A percentile compares a stretch with the other conserved stretches of the same genome.
Evolutionary conservation across 2,888 invertebrate species (phyloP).

Genomic region (Liodrosophila aerea): DNA sequence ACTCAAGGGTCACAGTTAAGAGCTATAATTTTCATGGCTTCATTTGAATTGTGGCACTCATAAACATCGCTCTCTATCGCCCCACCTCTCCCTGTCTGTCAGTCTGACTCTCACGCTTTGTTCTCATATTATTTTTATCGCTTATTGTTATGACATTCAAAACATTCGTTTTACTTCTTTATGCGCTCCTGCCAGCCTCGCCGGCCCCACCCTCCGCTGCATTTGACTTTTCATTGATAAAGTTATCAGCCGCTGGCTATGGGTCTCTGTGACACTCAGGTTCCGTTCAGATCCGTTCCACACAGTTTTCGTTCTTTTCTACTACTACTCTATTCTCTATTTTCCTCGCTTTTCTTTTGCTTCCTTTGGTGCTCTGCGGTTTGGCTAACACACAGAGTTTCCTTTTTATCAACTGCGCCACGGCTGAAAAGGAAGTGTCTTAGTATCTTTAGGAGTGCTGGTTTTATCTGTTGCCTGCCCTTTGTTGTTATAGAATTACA

Average conservation of each 20-base stretch:
- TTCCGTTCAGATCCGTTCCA: slow-evolving; percentile 28
- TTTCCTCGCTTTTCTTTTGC: slow-evolving; percentile 30
- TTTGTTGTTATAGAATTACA: slow-evolving; percentile 47
- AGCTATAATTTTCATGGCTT: slow-evolving; percentile 32
- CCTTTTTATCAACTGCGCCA: slow-evolving; percentile 62
- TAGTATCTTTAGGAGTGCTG: slow-evolving; percentile 50
- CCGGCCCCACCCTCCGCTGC: slow-evolving; percentile 5
- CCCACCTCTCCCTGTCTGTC: slow-evolving; percentile 9
- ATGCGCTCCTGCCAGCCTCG: slow-evolving; percentile 9
- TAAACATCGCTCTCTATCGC: slow-evolving; percentile 47
- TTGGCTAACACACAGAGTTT: slow-evolving; percentile 48
- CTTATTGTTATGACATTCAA: slow-evolving; percentile 66
- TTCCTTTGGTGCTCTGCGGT: slow-evolving; percentile 46
- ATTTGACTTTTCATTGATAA: slow-evolving; percentile 69
- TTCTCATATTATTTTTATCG: slow-evolving; percentile 51
- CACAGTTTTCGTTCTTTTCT: slow-evolving; percentile 34
- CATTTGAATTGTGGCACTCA: slow-evolving; percentile 40
- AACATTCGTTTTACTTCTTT: slow-evolving; percentile 51
- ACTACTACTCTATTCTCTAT: slow-evolving; percentile 20
- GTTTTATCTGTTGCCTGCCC: slow-evolving; percentile 54
- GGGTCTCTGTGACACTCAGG: slow-evolving; percentile 45
- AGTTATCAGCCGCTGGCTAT: slow-evolving; percentile 67
- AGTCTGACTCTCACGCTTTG: slow-evolving; percentile 1
- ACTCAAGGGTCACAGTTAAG: neutral
- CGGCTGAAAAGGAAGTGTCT: slow-evolving; percentile 62